phyloP scores from a whole-genome alignment of 1,140 invertebrate genomes.

The Drosophila littoralis region DNA sequence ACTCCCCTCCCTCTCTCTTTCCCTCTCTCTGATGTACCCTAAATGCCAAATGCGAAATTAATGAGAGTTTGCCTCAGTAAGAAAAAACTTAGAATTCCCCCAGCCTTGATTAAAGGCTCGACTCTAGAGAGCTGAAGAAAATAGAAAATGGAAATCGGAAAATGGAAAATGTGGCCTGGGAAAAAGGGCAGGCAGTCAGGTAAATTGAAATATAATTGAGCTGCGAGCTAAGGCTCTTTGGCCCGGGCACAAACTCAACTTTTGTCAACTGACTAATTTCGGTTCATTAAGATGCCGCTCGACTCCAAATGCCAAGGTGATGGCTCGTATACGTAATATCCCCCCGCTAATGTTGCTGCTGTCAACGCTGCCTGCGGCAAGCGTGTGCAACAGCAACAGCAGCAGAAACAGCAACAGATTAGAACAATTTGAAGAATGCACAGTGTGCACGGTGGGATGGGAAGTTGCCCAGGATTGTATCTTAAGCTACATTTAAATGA shows the following conservation, averaged over 20 bases:
- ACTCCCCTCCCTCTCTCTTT: neutral
- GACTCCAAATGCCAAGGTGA: constrained; percentile 64
- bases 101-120: constrained; percentile 54
- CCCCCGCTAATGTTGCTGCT: constrained; percentile 9
- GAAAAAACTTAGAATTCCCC: constrained; percentile 37
- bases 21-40: neutral
- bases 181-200: constrained; percentile 38
- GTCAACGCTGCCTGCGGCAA: constrained; percentile 4
- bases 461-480: neutral
- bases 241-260: constrained; percentile 17
- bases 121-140: neutral
- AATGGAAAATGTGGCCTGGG: constrained; percentile 9
- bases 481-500: neutral
- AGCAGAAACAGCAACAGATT: constrained; percentile 27
- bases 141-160: constrained; percentile 5
- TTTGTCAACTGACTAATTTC: constrained; percentile 55
- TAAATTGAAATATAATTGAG: constrained; percentile 83
- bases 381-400: constrained; percentile 12
- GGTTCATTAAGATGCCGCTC: constrained; percentile 56
- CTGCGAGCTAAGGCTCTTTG: constrained; percentile 15
- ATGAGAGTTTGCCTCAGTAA: constrained; percentile 56
- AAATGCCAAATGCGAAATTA: constrained; percentile 65
- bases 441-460: constrained; percentile 1
- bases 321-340: constrained; percentile 73
- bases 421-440: constrained; percentile 33